Evolutionary conservation across 2,113 vertebrate species (phyloP).

Genomic region (Pseudorhombus dupliciocellatus): DNA sequence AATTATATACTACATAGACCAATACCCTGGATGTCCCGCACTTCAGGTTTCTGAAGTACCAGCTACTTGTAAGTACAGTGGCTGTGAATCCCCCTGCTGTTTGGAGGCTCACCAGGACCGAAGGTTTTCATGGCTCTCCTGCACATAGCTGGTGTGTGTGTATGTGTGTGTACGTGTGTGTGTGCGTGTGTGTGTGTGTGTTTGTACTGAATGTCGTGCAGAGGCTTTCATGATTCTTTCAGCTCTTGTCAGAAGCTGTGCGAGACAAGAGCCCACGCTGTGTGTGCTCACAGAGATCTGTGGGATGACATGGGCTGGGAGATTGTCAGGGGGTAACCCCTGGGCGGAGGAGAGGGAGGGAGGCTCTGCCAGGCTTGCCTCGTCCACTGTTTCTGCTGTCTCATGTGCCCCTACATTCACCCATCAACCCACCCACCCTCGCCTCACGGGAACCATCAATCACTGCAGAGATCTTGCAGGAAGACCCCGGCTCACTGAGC

Average conservation of each 20-base stretch:
- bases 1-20: neutral
- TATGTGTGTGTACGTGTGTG: slow-evolving; percentile 7
- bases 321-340: slow-evolving; percentile 40
- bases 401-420: slow-evolving; percentile 11
- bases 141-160: neutral
- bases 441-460: slow-evolving; percentile 42
- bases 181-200: slow-evolving; percentile 9
- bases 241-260: slow-evolving; percentile 17
- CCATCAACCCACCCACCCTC: neutral
- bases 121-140: slow-evolving; percentile 21
- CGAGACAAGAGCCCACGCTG: slow-evolving; percentile 32
- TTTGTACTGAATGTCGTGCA: slow-evolving; percentile 2
- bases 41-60: neutral
- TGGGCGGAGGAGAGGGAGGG: neutral
- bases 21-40: neutral
- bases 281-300: slow-evolving; percentile 28
- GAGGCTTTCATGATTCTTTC: slow-evolving; percentile 26
- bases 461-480: slow-evolving; percentile 53
- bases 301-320: slow-evolving; percentile 31
- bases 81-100: slow-evolving; percentile 28
- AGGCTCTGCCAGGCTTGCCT: slow-evolving; percentile 16
- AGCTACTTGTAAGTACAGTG: neutral
- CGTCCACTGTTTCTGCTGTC: slow-evolving; percentile 8
- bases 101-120: slow-evolving; percentile 16
- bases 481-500: slow-evolving; percentile 48